Evolutionary conservation across 2,113 vertebrate genomes (phyloP).

Genomic region (Falcunculus frontatus): DNA sequence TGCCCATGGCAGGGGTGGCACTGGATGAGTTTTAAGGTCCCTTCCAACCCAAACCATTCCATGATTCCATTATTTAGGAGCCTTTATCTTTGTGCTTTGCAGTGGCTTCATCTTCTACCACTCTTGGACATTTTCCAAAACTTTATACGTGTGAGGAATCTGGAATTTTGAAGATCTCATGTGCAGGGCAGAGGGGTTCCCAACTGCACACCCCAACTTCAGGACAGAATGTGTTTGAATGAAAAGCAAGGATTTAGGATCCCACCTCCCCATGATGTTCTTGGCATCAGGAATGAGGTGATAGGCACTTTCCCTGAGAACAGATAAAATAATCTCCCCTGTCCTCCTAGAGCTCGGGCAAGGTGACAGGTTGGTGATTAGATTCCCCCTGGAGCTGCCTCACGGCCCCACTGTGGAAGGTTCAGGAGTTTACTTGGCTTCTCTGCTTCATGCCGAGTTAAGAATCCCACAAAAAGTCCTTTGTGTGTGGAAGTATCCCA

Average conservation of each 20-base stretch:
- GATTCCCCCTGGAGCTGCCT: background rate
- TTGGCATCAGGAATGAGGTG: background rate
- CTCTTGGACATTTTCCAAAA: background rate
- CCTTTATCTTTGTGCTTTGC: background rate
- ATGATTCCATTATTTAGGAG: background rate
- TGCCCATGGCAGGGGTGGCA: background rate
- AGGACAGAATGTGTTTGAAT: background rate
- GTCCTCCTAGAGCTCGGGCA: background rate
- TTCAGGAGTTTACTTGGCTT: conserved; percentile 19
- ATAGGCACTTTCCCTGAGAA: background rate
- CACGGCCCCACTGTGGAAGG: background rate
- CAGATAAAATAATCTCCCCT: background rate
- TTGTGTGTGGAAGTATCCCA: background rate
- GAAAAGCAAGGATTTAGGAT: background rate
- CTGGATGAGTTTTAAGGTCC: rapidly evolving
- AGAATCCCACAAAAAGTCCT: background rate
- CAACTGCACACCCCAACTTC: background rate
- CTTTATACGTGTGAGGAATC: rapidly evolving
- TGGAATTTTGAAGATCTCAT: background rate
- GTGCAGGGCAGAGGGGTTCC: background rate
- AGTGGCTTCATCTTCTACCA: background rate
- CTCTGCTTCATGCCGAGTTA: background rate
- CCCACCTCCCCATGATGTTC: background rate
- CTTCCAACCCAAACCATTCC: background rate
- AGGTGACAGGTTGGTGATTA: background rate